Evolutionary conservation across 2,113 vertebrate genomes (phyloP).

Genomic region (Holacanthus passer): DNA sequence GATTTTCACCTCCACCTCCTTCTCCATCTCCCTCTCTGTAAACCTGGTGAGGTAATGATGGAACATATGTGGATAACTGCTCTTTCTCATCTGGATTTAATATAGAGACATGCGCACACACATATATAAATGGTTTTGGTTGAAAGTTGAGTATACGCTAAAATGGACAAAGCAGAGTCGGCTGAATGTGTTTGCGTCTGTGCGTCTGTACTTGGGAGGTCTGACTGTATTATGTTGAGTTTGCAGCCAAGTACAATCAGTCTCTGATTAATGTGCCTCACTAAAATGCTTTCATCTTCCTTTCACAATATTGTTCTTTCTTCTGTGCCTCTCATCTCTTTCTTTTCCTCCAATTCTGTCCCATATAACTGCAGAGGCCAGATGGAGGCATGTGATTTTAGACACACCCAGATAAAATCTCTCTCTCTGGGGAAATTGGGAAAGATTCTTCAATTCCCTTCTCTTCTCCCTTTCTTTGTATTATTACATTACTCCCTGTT

Average conservation of each 20-base stretch:
- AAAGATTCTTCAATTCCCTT: constrained; percentile 69
- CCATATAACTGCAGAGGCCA: constrained; percentile 57
- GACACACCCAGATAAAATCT: constrained; percentile 78
- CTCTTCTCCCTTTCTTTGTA: constrained; percentile 7
- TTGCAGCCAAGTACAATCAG: constrained; percentile 59
- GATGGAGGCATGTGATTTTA: constrained; percentile 65
- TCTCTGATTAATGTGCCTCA: constrained; percentile 46
- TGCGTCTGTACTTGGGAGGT: neutral
- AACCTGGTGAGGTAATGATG: constrained; percentile 60
- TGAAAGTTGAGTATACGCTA: neutral
- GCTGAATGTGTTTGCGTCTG: neutral
- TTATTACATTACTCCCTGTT: constrained; percentile 61
- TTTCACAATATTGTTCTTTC: constrained; percentile 65
- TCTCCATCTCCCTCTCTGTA: neutral
- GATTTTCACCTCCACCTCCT: constrained; percentile 34
- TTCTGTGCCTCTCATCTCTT: constrained; percentile 40
- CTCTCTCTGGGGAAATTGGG: constrained; percentile 60
- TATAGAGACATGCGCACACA: constrained; percentile 22
- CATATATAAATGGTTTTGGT: constrained; percentile 22
- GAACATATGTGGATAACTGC: constrained; percentile 40
- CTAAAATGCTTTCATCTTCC: constrained; percentile 67
- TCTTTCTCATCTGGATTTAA: constrained; percentile 67
- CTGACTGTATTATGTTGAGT: constrained; percentile 8
- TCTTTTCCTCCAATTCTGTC: constrained; percentile 48
- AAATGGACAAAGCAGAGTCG: constrained; percentile 27